Evolutionary conservation across 2,113 vertebrate genomes (phyloP).

Genomic region (Emydura subglobosa): DNA sequence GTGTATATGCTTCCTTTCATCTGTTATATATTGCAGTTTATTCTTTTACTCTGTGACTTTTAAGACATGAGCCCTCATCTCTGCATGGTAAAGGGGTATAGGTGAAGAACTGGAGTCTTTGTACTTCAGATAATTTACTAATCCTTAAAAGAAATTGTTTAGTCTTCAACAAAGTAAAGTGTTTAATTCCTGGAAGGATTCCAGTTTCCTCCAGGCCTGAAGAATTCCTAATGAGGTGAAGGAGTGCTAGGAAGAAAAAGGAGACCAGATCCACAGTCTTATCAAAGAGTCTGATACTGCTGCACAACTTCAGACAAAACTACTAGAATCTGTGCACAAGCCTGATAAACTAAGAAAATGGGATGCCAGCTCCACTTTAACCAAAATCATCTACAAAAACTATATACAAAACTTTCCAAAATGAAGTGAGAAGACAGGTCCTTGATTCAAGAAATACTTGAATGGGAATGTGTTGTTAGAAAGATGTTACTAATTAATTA

Average conservation of each 20-base stretch:
- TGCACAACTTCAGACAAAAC: not conserved
- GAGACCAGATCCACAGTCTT: not conserved
- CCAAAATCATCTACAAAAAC: not conserved
- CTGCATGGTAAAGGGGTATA: not conserved
- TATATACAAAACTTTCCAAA: not conserved
- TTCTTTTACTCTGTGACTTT: not conserved
- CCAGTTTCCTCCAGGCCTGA: not conserved
- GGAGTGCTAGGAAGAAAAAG: not conserved
- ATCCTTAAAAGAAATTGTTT: not conserved
- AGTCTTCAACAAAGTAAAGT: not conserved
- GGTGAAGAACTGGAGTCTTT: not conserved
- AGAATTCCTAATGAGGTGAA: not conserved
- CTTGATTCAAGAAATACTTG: fast-evolving
- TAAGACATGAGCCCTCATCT: not conserved
- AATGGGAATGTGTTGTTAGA: not conserved
- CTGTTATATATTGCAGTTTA: not conserved
- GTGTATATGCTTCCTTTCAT: not conserved
- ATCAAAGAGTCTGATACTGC: not conserved
- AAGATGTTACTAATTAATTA: not conserved
- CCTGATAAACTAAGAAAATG: not conserved
- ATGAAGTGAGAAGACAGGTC: fast-evolving
- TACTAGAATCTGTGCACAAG: fast-evolving
- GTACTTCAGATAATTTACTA: not conserved
- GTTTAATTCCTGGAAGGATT: not conserved
- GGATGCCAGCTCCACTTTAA: not conserved